phyloP scores from a whole-genome alignment of 2,797 vertebrate species.

The Pelobates cultripes region DNA sequence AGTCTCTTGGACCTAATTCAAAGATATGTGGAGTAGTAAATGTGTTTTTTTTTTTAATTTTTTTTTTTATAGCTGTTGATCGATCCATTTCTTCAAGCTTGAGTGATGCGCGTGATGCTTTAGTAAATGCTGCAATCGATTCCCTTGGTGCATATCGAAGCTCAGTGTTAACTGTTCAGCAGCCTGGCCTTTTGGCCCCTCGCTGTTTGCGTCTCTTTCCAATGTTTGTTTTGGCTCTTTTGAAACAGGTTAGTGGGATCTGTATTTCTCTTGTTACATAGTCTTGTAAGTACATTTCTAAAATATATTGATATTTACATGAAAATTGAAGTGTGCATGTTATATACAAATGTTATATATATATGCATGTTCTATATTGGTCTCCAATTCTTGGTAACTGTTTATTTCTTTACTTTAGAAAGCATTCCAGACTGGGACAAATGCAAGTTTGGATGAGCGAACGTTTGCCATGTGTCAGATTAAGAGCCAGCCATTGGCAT shows the following conservation, averaged over 20 bases:
- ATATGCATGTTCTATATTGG: background rate
- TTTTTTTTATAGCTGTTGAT: slow-evolving; percentile 80
- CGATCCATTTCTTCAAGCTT: slow-evolving; percentile 86
- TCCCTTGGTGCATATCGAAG: slow-evolving; percentile 85
- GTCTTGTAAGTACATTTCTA: too few species aligned
- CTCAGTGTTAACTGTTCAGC: slow-evolving; percentile 84
- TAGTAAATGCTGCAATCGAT: slow-evolving; percentile 92
- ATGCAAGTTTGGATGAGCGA: slow-evolving; percentile 86
- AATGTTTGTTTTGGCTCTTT: slow-evolving; percentile 86
- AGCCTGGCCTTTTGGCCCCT: slow-evolving; percentile 88
- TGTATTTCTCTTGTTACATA: too few species aligned
- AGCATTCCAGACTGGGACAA: slow-evolving; percentile 91
- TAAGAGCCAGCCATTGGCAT: slow-evolving; percentile 90
- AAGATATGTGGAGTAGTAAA: background rate
- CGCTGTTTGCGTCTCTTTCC: slow-evolving; percentile 87
- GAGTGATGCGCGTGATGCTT: slow-evolving; percentile 89
- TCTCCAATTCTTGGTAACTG: background rate
- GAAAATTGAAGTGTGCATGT: background rate
- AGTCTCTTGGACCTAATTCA: background rate
- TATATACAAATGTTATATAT: too few species aligned
- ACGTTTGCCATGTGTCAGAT: slow-evolving; percentile 94
- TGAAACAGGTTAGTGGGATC: slow-evolving; percentile 85
- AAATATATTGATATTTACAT: too few species aligned
- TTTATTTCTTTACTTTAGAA: slow-evolving; percentile 72
- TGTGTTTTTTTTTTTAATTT: too few species aligned